Base-by-base conservation (phyloP, 1,140 invertebrate genomes). In the Odontomachus brunneus region DNA sequence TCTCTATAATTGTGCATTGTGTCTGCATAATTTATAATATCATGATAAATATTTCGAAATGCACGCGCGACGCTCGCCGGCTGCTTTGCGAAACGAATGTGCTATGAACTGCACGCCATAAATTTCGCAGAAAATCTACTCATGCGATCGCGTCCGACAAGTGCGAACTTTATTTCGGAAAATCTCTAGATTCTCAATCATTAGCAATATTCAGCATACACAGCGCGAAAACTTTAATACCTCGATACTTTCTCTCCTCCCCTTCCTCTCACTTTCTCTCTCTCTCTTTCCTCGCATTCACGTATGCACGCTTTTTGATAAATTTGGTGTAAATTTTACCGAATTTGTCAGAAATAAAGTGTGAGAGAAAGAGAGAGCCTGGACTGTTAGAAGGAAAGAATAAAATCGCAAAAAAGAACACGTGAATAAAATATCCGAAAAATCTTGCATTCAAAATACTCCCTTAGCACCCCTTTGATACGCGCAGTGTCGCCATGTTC, bases 21-120 rank as follows among this genome's bases (percentile, higher is more conserved):
- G 14, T 53, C 66, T 76, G 17, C 74, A 53, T 76, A 76, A 76
- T 76, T 53, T 4, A 17, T 38, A 53, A 66, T 53, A 44, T 44
- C 38, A 24, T 4, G 22, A 24, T 3, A 53, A 66, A 63, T 19
- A 5, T 51, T 67, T 67, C 48, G 22, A 66, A 53, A 11, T 5
- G 29, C 29, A 5, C 29, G 38, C 38, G 62, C n/a, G 38, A 67
- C 15, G 24, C 29, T n/a, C 51, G 22, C 33, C 17, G 29, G 19
- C 11, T 29, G 22, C 22, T n/a, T 75, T 65, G n/a, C 5, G n/a
- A 59, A 55, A 19, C 12, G 15, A n/a, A n/a, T 1, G 15, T 4
- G 12, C 51, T 63, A 29, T 63, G 29, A 73, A 74, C 38, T 22
- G 44, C 38, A 44, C 17, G 48, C 9, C 12, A 22, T 65, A 38